These are phyloP conservation scores for Fundulus diaphanus DNA, from an alignment of 2,797 vertebrate species.

Conservation along the genomic window DNA sequence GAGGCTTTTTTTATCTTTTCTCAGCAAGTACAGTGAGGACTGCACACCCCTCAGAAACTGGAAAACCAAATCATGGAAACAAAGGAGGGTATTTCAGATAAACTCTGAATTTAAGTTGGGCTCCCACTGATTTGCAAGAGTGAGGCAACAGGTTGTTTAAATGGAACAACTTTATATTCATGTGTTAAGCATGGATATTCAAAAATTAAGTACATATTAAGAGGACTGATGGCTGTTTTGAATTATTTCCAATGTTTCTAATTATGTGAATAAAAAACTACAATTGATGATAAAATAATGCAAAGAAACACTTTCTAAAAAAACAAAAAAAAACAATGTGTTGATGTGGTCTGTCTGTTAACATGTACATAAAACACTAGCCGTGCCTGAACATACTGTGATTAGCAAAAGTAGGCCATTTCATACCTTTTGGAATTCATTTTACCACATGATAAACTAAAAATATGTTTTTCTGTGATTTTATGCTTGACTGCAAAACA, in stretches of 20 bases:
- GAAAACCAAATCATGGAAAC: constrained; percentile 37
- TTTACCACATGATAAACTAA: no score
- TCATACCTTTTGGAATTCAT: neutral
- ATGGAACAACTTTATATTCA: neutral
- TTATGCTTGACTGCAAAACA: no score
- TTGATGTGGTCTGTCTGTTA: neutral
- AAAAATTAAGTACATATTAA: neutral
- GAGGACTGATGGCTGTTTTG: neutral
- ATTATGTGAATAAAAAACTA: neutral
- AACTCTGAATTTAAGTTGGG: neutral
- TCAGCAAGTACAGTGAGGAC: constrained; percentile 42
- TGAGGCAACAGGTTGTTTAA: neutral
- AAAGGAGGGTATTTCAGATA: constrained; percentile 7
- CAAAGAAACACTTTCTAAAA: neutral
- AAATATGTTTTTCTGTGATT: no score
- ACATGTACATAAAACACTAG: neutral
- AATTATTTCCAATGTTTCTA: no score
- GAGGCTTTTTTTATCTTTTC: constrained; percentile 13
- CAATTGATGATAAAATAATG: no score
- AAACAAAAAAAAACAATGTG: neutral
- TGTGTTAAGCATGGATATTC: neutral
- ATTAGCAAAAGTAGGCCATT: no score
- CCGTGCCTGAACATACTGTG: no score
- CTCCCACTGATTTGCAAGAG: neutral
- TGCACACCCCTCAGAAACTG: constrained; percentile 21